Conservation (phyloP, 2,888 invertebrate genomes). For the Drosophila parthenogenetica region DNA sequence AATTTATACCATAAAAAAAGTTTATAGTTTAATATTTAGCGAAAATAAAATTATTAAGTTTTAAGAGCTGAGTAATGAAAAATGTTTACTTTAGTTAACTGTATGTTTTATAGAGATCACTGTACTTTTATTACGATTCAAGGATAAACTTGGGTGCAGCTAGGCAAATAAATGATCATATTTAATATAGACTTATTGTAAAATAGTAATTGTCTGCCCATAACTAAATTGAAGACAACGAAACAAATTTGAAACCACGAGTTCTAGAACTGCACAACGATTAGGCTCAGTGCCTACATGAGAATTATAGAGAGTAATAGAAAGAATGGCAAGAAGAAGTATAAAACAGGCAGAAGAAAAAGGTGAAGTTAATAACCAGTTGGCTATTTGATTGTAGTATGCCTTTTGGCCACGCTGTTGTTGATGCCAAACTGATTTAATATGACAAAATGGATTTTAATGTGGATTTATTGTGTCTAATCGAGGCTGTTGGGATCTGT, state of each 20-base stretch:
- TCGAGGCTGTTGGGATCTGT: slow-evolving; percentile 16
- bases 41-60: too few relatives aligned
- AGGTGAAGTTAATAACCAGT: slow-evolving; percentile 18
- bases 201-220: slow-evolving; percentile 5
- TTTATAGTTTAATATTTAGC: too few relatives aligned
- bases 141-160: slow-evolving; percentile 7
- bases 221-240: slow-evolving; percentile 11
- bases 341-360: neutral
- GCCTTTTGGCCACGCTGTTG: slow-evolving; percentile 36
- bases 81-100: too few relatives aligned
- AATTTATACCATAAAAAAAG: too few relatives aligned
- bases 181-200: neutral
- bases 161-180: neutral
- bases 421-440: slow-evolving; percentile 34
- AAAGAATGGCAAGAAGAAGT: slow-evolving; percentile 2
- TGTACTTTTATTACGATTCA: neutral
- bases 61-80: too few relatives aligned
- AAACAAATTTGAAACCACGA: slow-evolving; percentile 17
- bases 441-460: slow-evolving; percentile 47
- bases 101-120: too few relatives aligned
- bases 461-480: slow-evolving; percentile 41
- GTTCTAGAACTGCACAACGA: slow-evolving; percentile 3
- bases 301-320: neutral
- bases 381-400: slow-evolving; percentile 4
- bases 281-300: slow-evolving; percentile 16